phyloP scores from a whole-genome alignment of 2,113 vertebrate species.

The Platycercus adscitus region DNA sequence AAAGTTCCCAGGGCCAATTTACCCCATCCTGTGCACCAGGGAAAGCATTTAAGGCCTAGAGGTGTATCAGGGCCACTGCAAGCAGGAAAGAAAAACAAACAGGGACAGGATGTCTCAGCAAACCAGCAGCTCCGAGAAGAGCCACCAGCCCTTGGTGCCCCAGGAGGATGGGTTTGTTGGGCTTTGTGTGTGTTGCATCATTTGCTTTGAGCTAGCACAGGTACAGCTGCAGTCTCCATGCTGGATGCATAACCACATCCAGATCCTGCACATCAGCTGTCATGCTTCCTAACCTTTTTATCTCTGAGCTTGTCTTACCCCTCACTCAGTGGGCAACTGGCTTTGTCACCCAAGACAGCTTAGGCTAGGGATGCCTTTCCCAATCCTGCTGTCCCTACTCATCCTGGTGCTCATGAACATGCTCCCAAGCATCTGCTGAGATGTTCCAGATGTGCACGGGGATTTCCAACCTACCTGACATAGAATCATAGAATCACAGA shows the following conservation, averaged over 20 bases:
- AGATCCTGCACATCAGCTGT: background rate
- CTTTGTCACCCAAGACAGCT: background rate
- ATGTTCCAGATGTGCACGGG: background rate
- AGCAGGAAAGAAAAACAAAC: conserved; percentile 46
- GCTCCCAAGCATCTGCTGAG: background rate
- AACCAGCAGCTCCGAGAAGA: background rate
- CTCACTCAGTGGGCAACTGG: fast-evolving
- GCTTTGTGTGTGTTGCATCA: background rate
- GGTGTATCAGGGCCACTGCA: conserved; percentile 52
- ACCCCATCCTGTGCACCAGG: background rate
- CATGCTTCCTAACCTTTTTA: background rate
- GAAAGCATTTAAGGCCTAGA: conserved; percentile 33
- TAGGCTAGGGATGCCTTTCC: background rate
- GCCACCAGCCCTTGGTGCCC: background rate
- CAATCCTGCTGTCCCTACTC: fast-evolving
- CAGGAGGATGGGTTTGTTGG: fast-evolving
- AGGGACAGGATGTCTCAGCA: background rate
- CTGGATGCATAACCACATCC: background rate
- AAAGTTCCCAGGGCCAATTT: conserved; percentile 36
- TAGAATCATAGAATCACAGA: no score
- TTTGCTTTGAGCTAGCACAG: background rate
- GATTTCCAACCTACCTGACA: background rate
- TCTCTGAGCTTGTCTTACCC: background rate
- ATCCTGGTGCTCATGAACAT: background rate
- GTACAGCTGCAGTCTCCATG: background rate